Conservation (phyloP, 2,113 vertebrate species). For the Pleuronectes platessa region DNA sequence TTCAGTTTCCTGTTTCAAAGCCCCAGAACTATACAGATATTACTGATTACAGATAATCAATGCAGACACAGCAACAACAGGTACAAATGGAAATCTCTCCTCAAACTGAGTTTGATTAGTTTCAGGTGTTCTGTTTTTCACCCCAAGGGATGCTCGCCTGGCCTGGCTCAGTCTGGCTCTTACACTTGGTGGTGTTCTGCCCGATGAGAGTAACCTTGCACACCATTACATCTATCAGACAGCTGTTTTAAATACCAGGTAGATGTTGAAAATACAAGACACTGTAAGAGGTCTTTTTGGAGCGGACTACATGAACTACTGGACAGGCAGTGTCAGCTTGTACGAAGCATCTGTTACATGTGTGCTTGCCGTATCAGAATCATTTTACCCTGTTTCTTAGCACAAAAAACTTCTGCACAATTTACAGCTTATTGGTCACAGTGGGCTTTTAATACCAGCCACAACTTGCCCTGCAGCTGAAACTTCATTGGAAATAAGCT, state of each 20-base stretch:
- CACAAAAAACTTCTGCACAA: slow-evolving; percentile 63
- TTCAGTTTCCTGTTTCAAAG: neutral
- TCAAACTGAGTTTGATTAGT: slow-evolving; percentile 9
- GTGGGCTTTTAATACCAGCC: slow-evolving; percentile 65
- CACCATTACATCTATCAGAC: neutral
- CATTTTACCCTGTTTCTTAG: slow-evolving; percentile 38
- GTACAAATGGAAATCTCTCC: slow-evolving; percentile 26
- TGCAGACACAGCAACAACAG: slow-evolving; percentile 28
- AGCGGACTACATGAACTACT: neutral
- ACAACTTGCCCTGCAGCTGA: slow-evolving; percentile 61
- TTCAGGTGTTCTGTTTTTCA: slow-evolving; percentile 40
- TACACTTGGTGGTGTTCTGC: neutral
- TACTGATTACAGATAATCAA: slow-evolving; percentile 15
- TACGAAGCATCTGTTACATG: slow-evolving; percentile 29
- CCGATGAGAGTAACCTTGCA: neutral
- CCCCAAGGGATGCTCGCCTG: slow-evolving; percentile 15
- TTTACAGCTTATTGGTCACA: slow-evolving; percentile 71
- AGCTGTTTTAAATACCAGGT: neutral
- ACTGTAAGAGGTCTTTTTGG: neutral
- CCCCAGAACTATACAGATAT: neutral
- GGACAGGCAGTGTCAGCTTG: neutral
- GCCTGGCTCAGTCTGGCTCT: neutral
- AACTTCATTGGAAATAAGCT: slow-evolving; percentile 73
- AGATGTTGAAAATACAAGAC: slow-evolving; percentile 2
- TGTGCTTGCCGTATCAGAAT: slow-evolving; percentile 15